Evolutionary conservation across 92 coral and sea anemone genomes (phyloP), one percentile per base, ranked within the genome.

Genomic region (Meandrina meandrites): DNA sequence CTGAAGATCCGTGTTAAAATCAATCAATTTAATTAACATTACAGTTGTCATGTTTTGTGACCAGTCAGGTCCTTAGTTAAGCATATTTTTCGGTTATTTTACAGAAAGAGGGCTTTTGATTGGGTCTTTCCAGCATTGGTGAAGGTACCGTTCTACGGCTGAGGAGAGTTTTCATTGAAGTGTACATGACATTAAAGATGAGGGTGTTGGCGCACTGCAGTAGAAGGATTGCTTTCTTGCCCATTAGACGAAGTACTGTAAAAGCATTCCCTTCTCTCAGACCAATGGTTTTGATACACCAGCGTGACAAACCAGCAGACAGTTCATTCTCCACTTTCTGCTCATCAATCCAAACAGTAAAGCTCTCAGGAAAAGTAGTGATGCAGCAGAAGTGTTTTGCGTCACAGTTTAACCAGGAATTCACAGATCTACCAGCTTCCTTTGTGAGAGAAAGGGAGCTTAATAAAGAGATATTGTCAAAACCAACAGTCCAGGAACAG

Each of bases 381-480:
- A 13, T 5, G 71, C 79, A 16, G 24, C 77, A 21, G 34, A 54
- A 77, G 15, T 32, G 54, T 36, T 50, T 60, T 2, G 24, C 1
- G 72, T 35, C 24, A 8, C 80, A 71, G 51, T 6, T 51, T 22
- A 40, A 9, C 5, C n/a, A 69, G 5, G 53, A 36, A 17, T 53
- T 27, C 27, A 32, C 82, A 22, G 50, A 36, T 40, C 5, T 85
- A 35, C 88, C 82, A 66, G 36, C 21, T 27, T 85, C 76, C 30
- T 85, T 45, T n/a, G 15, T 31, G 6, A 60, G 54, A 18, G 88
- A 85, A 50, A 51, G 18, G 17, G 53, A 64, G 40, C 66, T 76
- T 5, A 85, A 85, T 27, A 21, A 18, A 48, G 76, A 62, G 77
- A 85, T 85, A 12, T 12, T 66, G 67, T 13, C 64, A 12, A 76